Evolutionary conservation across 2,797 vertebrate species (phyloP).

Genomic region (Urosaurus nigricauda): DNA sequence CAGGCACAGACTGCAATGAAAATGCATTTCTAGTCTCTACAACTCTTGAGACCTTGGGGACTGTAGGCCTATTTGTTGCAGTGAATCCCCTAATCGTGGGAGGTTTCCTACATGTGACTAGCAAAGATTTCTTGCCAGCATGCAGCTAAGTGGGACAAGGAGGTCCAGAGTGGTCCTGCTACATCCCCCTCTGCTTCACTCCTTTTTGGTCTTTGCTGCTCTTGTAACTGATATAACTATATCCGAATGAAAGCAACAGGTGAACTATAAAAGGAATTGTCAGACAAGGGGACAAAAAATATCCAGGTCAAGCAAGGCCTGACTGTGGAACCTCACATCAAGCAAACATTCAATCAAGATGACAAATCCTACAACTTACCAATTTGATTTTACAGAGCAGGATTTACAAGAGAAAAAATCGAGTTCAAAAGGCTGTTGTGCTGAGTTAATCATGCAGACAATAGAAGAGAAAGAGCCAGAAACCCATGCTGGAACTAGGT

Average conservation of each 20-base stretch:
- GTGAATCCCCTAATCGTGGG: slow-evolving; percentile 66
- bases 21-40: background rate
- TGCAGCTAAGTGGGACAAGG: slow-evolving; percentile 23
- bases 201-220: background rate
- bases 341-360: slow-evolving; percentile 68
- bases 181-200: background rate
- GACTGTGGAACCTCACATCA: slow-evolving; percentile 60
- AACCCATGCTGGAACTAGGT: slow-evolving; percentile 68
- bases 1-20: background rate
- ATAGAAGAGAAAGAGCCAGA: slow-evolving; percentile 59
- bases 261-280: slow-evolving; percentile 61
- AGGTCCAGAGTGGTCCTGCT: slow-evolving; percentile 1
- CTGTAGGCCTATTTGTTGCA: slow-evolving; percentile 46
- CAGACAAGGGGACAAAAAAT: slow-evolving; percentile 49
- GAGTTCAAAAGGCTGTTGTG: slow-evolving; percentile 55
- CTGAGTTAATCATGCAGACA: slow-evolving; percentile 71
- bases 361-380: slow-evolving; percentile 58
- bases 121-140: slow-evolving; percentile 26
- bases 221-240: background rate
- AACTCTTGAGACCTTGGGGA: slow-evolving; percentile 7
- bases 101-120: slow-evolving; percentile 33
- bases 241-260: slow-evolving; percentile 44
- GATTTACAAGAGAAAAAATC: slow-evolving; percentile 64
- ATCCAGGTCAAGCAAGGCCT: slow-evolving; percentile 57
- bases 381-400: slow-evolving; percentile 63